Evolutionary conservation across 2,888 invertebrate genomes (phyloP).

Genomic region (Andrena chrysosceles): DNA sequence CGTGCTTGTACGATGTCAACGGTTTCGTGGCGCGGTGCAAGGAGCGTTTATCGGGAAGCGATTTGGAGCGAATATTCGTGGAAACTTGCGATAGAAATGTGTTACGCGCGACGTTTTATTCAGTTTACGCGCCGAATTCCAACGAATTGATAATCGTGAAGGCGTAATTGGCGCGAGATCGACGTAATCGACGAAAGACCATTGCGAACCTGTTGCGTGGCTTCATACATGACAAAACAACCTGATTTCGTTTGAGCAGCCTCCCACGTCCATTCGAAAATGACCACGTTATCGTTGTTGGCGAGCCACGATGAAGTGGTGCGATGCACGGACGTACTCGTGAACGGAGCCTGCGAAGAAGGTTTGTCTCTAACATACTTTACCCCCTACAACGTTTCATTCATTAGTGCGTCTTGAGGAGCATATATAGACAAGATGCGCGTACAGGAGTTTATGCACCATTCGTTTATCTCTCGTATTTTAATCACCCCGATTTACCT

Average conservation of each 20-base stretch:
- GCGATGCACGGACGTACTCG: constrained; percentile 88
- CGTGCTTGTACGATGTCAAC: constrained; percentile 49
- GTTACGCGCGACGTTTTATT: not conserved
- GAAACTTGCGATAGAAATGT: constrained; percentile 25
- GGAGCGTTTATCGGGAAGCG: not conserved
- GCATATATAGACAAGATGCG: not conserved
- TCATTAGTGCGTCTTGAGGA: not conserved
- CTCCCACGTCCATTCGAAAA: constrained; percentile 56
- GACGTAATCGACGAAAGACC: not conserved
- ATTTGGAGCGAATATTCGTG: not conserved
- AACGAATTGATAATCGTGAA: constrained; percentile 10
- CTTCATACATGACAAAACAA: constrained; percentile 18
- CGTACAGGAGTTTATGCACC: not conserved
- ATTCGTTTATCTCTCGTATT: not conserved
- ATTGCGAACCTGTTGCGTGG: constrained; percentile 4
- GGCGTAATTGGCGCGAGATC: not conserved
- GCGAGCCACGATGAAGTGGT: constrained; percentile 91
- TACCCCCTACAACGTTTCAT: not conserved
- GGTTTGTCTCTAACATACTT: constrained; percentile 85
- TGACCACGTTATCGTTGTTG: constrained; percentile 87
- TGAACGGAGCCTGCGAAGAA: constrained; percentile 89
- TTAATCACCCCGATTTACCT: not conserved
- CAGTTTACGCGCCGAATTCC: not conserved
- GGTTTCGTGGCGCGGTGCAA: constrained; percentile 39
- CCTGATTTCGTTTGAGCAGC: constrained; percentile 1